Evolutionary conservation across 1,140 invertebrate species (phyloP), one percentile per base, ranked within the genome.

Genomic region (Zaprionus nigranus): DNA sequence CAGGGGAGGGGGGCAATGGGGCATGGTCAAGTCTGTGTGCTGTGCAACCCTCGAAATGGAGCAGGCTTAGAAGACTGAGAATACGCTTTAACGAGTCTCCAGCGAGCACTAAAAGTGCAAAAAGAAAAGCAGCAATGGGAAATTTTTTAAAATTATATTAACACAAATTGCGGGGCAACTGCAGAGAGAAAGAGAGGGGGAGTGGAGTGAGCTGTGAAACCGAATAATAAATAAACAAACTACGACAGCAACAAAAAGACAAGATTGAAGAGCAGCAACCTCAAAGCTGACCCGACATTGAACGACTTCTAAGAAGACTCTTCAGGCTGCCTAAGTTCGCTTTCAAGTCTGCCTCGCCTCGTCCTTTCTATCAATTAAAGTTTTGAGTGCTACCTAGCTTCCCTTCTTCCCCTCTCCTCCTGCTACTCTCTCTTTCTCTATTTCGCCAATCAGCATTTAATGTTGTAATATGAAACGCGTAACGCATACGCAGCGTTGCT

Each of bases 71-170:
- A 40, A 68, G 53, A 53, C 54, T 51, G 34, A 30, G 67, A 72
- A 71, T 69, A 67, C 51, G 57, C 65, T 83, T 78, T 87, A 75
- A 88, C 78, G 78, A 88, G 85, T 88, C 85, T 90, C 84, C 81
- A 79, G 81, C 71, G 84, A 64, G 78, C 81, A 83, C 84, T 87
- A 84, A 87, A 81, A 78, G 64, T 73, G 28, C 46, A 38, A 59
- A 59, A 59, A 65, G 61, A 51, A 74, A 81, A 51, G 43, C 64
- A 65, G 56, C 65, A 56, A 38, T 43, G 36, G 49, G 28, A 49
- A 75, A 75, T 63, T 84, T 88, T 87, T 81, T 79, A 3, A 87
- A 88, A 87, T 87, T 88, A 88, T 81, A 88, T 88, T 90, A 88
- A 66, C 64, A 56, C 82, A 76, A 81, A 84, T 81, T 71, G 73